Percentiles rank a stretch among this genome's conserved stretches.
Evolutionary conservation across 1,140 invertebrate genomes (phyloP).

Genomic region (Mamestra configurata): DNA sequence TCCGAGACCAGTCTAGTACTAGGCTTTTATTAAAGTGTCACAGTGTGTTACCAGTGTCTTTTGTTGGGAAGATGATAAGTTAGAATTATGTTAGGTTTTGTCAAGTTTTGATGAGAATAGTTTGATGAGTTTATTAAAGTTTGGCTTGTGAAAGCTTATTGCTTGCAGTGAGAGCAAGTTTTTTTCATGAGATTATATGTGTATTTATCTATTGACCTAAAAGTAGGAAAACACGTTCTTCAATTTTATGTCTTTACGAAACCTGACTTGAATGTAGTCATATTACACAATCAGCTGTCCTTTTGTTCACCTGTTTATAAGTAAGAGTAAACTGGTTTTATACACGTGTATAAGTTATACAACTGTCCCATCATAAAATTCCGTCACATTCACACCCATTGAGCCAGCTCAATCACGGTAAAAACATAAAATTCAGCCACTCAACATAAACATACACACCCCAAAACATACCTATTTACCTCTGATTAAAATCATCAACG

Average conservation of each 20-base stretch:
- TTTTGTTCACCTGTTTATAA: too few species aligned
- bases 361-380: neutral
- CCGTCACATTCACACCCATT: neutral
- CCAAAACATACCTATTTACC: slow-evolving; percentile 17
- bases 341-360: too few species aligned
- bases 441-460: neutral
- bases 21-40: slow-evolving; percentile 26
- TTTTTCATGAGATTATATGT: too few species aligned
- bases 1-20: neutral
- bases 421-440: neutral
- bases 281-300: too few species aligned
- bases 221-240: too few species aligned
- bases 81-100: neutral
- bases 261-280: too few species aligned
- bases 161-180: too few species aligned
- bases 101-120: neutral
- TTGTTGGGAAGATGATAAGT: neutral
- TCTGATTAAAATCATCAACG: slow-evolving; percentile 47
- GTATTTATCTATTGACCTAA: too few species aligned
- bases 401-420: neutral
- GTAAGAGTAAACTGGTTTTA: too few species aligned
- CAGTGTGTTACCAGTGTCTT: slow-evolving; percentile 18
- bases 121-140: neutral
- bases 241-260: too few species aligned
- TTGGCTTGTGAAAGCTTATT: too few species aligned